Evolutionary conservation across 2,888 invertebrate genomes (phyloP), one percentile per base, ranked within the genome.

Genomic region (Eretmocerus hayati): DNA sequence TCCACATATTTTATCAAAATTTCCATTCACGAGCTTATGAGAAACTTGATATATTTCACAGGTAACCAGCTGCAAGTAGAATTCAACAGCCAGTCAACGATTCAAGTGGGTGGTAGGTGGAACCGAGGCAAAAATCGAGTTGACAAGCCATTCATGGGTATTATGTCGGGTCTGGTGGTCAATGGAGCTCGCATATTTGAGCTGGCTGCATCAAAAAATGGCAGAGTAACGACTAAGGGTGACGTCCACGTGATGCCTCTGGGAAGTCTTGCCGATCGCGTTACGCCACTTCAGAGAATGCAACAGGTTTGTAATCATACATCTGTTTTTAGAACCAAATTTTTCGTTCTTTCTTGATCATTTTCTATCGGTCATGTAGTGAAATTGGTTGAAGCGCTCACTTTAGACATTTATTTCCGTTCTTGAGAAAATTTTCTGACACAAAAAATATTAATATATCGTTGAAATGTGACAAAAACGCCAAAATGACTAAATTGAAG

Each of bases 1-100:
- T n/a, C n/a, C n/a, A n/a, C n/a, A n/a, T n/a, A n/a, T n/a, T n/a
- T n/a, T n/a, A n/a, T n/a, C n/a, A n/a, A n/a, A n/a, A n/a, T n/a
- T n/a, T n/a, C n/a, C n/a, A n/a, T n/a, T n/a, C n/a, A n/a, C n/a
- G n/a, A n/a, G n/a, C n/a, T n/a, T n/a, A n/a, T n/a, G n/a, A n/a
- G n/a, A n/a, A n/a, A n/a, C n/a, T n/a, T n/a, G n/a, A n/a, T n/a
- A n/a, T n/a, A n/a, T 8, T 9, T 50, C 50, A 1, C 61, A 71
- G 71, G 69, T 41, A 60, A 55, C 53, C 89, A 90, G 58, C 81
- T 87, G 40, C 83, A 83, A 45, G 87, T 91, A 26, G n/a, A n/a
- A n/a, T 94, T 95, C 77, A 94, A 95, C 74, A 86, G 87, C 63
- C 92, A 93, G 79, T 85, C 91, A 2, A 84, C 84, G 37, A 84